Conservation (phyloP, 2,888 invertebrate genomes). For the Sminthurinus aureus region DNA sequence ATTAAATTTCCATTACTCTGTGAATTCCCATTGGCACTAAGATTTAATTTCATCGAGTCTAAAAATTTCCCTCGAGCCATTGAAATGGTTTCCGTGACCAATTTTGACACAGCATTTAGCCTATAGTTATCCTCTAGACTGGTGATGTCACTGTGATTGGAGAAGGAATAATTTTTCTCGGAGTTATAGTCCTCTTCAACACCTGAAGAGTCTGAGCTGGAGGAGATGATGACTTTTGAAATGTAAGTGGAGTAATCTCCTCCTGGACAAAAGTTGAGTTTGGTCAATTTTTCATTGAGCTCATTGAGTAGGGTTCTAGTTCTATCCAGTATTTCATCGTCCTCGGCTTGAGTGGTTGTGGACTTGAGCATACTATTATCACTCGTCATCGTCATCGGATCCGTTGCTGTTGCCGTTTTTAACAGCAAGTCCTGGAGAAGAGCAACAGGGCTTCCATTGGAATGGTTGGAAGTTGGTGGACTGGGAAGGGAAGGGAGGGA, state of each 20-base stretch:
- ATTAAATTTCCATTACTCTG: background rate
- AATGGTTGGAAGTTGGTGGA: too few relatives aligned
- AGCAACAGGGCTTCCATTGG: too few relatives aligned
- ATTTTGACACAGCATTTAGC: slow-evolving; percentile 49
- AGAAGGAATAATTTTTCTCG: slow-evolving; percentile 57
- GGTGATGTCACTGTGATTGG: slow-evolving; percentile 44
- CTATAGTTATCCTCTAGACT: slow-evolving; percentile 51
- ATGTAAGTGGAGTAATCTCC: slow-evolving; percentile 53
- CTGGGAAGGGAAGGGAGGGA: too few relatives aligned
- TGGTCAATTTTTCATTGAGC: slow-evolving; percentile 57
- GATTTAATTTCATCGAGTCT: slow-evolving; percentile 56
- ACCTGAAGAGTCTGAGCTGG: slow-evolving; percentile 56
- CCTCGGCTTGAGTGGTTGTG: slow-evolving; percentile 33
- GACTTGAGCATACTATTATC: background rate
- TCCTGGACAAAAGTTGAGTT: slow-evolving; percentile 47
- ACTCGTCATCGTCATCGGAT: background rate
- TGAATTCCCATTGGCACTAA: background rate
- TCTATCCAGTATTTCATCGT: slow-evolving; percentile 49
- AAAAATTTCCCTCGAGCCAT: slow-evolving; percentile 59
- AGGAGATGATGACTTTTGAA: slow-evolving; percentile 54
- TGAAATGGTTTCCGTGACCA: slow-evolving; percentile 56
- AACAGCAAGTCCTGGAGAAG: background rate
- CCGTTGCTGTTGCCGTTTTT: background rate
- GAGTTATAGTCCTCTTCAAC: slow-evolving; percentile 60
- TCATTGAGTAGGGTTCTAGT: slow-evolving; percentile 55